Evolutionary conservation across 2,888 invertebrate species (phyloP).

Genomic region (Sinotaia quadrata): DNA sequence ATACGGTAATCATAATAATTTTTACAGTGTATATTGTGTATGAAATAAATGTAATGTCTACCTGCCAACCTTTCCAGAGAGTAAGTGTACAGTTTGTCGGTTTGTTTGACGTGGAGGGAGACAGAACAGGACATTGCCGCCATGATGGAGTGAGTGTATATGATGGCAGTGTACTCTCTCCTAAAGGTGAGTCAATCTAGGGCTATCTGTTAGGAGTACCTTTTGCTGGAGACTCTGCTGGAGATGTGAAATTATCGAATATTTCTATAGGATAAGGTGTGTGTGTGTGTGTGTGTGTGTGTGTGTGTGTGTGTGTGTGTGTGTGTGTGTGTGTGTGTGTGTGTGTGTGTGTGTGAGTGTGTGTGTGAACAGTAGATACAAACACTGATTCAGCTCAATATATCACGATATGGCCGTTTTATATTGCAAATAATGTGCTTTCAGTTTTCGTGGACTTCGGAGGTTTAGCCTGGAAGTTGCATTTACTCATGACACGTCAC

Average conservation of each 20-base stretch:
- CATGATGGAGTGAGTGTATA: conserved; percentile 3
- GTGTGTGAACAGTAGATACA: too few relatives aligned
- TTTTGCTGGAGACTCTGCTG: background rate
- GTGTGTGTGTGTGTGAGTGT: background rate
- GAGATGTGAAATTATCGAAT: background rate
- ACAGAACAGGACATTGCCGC: background rate
- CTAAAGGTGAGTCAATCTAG: background rate
- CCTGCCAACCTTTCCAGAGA: conserved; percentile 25
- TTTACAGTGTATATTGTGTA: too few relatives aligned
- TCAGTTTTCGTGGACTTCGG: too few relatives aligned
- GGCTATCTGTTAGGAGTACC: too few relatives aligned
- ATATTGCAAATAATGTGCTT: too few relatives aligned
- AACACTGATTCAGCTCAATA: too few relatives aligned
- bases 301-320: conserved; percentile 15
- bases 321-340: background rate
- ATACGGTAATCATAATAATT: too few relatives aligned
- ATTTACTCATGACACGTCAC: too few relatives aligned
- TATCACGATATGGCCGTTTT: too few relatives aligned
- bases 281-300: background rate
- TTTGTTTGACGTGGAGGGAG: background rate
- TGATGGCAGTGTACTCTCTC: background rate
- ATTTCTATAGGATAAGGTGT: background rate
- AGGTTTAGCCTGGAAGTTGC: too few relatives aligned
- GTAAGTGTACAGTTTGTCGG: conserved; percentile 4
- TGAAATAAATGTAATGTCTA: too few relatives aligned